Evolutionary conservation across 2,113 vertebrate genomes (phyloP).

Genomic region (Pygoscelis adeliae): DNA sequence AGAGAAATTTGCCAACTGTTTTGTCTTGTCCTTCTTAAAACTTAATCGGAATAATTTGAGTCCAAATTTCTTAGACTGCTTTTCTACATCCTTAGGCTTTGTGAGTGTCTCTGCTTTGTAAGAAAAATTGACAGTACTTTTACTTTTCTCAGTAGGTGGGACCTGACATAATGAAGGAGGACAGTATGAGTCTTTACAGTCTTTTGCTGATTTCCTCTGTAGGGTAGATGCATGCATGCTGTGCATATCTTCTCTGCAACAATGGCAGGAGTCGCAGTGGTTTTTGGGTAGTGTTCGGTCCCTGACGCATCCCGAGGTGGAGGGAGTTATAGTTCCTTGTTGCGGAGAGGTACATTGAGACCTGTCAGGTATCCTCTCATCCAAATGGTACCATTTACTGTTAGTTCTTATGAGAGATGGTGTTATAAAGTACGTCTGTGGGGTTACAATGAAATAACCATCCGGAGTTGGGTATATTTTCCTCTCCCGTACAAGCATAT

Average conservation of each 20-base stretch:
- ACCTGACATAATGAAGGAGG: constrained; percentile 84
- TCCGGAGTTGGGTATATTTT: constrained; percentile 97
- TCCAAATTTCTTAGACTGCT: constrained; percentile 94
- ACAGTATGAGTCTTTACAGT: constrained; percentile 86
- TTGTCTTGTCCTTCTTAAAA: constrained; percentile 97
- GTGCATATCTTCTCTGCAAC: constrained; percentile 90
- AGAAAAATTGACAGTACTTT: constrained; percentile 90
- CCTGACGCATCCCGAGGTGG: constrained; percentile 90
- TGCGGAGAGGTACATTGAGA: constrained; percentile 94
- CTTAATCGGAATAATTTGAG: constrained; percentile 95
- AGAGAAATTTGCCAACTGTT: constrained; percentile 94
- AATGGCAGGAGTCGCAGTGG: constrained; percentile 91
- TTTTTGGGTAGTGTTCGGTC: constrained; percentile 91
- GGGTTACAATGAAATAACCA: constrained; percentile 97
- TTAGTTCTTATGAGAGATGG: constrained; percentile 97
- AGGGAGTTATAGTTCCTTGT: constrained; percentile 90
- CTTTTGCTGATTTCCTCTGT: constrained; percentile 91
- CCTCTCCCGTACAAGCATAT: constrained; percentile 94
- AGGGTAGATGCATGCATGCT: constrained; percentile 90
- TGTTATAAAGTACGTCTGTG: constrained; percentile 98
- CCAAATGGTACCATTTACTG: constrained; percentile 99
- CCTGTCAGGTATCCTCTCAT: constrained; percentile 90
- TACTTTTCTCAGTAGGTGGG: constrained; percentile 90
- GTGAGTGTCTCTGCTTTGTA: constrained; percentile 93
- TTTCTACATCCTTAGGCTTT: constrained; percentile 92